Percentiles rank a stretch among this genome's conserved stretches.
Evolutionary conservation across 2,888 invertebrate genomes (phyloP).

Genomic region (Temnothorax unifasciatus): DNA sequence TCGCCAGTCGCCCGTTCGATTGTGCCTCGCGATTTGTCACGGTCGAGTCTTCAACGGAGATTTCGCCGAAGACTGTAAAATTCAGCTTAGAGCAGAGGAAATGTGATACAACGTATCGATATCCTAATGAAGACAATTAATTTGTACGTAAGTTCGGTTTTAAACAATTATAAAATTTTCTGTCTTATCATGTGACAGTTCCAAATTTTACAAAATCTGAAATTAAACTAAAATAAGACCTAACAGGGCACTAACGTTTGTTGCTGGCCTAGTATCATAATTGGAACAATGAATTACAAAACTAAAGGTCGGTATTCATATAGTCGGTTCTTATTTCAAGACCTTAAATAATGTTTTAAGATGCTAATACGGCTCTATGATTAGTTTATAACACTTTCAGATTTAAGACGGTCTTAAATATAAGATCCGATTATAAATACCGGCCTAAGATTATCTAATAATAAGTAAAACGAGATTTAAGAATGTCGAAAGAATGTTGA

Average conservation of each 20-base stretch:
- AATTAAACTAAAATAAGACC: neutral
- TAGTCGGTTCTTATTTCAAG: too few species aligned
- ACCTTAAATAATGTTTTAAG: too few species aligned
- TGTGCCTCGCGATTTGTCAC: slow-evolving; percentile 62
- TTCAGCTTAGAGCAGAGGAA: neutral
- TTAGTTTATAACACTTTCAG: too few species aligned
- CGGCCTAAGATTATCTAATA: neutral
- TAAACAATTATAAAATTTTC: neutral
- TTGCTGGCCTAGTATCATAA: neutral
- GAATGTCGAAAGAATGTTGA: too few species aligned
- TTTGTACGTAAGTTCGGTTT: neutral
- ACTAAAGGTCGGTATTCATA: neutral
- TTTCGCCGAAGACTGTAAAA: neutral
- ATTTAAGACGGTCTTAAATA: too few species aligned
- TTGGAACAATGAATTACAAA: neutral
- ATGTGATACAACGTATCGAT: neutral
- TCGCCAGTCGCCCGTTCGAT: slow-evolving; percentile 32
- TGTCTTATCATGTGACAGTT: neutral
- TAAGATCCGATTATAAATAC: too few species aligned
- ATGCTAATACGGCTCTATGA: too few species aligned
- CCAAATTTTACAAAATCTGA: neutral
- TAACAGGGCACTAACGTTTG: neutral
- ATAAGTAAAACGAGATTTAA: neutral
- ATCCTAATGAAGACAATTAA: neutral
- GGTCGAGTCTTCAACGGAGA: slow-evolving; percentile 9